Conservation (phyloP, 2,797 vertebrate genomes). For the Lagorchestes hirsutus region DNA sequence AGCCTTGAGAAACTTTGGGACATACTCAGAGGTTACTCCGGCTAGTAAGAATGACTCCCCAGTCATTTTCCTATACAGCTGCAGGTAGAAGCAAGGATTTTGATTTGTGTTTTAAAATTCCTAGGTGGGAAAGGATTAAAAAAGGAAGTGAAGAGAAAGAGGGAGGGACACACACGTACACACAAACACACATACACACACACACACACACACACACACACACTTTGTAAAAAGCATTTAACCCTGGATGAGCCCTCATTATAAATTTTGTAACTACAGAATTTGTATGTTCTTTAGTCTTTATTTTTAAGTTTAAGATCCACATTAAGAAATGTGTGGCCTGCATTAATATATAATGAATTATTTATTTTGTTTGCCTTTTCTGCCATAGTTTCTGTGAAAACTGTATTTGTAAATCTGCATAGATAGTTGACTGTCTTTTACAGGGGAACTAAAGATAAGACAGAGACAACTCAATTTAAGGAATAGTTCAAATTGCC, state of each 20-base stretch:
- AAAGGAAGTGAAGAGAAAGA: background rate
- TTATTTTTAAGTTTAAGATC: constrained; percentile 58
- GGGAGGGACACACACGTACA: background rate
- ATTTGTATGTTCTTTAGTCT: constrained; percentile 20
- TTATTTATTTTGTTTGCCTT: constrained; percentile 61
- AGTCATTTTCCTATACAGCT: constrained; percentile 39
- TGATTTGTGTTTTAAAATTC: constrained; percentile 36
- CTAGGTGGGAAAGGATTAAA: background rate
- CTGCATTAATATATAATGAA: constrained; percentile 59
- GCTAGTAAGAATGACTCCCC: background rate
- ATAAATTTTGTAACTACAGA: constrained; percentile 25
- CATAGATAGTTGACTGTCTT: constrained; percentile 22
- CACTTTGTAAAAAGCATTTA: constrained; percentile 20
- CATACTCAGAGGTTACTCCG: constrained; percentile 33
- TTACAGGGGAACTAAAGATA: constrained; percentile 8
- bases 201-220: background rate
- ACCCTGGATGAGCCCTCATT: background rate
- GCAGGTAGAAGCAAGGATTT: background rate
- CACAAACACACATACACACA: constrained; percentile 15
- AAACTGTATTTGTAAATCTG: constrained; percentile 43
- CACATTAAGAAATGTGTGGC: constrained; percentile 45
- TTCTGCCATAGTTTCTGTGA: constrained; percentile 51
- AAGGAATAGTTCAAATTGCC: background rate
- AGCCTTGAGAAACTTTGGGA: background rate
- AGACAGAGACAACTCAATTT: constrained; percentile 28